Conservation (phyloP, 2,113 vertebrate species). For the Ammodytes dubius region DNA sequence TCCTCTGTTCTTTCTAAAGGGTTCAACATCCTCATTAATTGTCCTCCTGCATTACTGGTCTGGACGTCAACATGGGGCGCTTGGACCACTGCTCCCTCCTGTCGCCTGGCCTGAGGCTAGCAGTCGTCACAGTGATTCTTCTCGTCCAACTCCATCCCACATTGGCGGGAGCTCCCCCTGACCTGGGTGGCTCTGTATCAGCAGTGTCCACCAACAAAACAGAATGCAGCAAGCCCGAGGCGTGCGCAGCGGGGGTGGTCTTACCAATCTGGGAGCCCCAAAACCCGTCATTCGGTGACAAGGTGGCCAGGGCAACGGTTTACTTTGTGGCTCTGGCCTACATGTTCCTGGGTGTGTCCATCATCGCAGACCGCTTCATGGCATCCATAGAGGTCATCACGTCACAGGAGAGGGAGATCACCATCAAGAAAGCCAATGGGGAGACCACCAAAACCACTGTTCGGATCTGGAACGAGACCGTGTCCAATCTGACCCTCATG, state of each 20-base stretch:
- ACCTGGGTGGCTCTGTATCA: slow-evolving; percentile 76
- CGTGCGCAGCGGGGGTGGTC: slow-evolving; percentile 90
- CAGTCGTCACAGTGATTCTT: slow-evolving; percentile 82
- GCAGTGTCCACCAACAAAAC: slow-evolving; percentile 78
- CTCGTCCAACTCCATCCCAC: slow-evolving; percentile 81
- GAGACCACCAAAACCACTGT: slow-evolving; percentile 97
- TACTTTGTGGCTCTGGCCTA: slow-evolving; percentile 98
- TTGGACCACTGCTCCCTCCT: slow-evolving; percentile 70
- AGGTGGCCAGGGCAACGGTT: slow-evolving; percentile 96
- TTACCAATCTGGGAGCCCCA: slow-evolving; percentile 96
- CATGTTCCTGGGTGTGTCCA: slow-evolving; percentile 99
- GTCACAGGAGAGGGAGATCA: slow-evolving; percentile 98
- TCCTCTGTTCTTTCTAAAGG: slow-evolving; percentile 73
- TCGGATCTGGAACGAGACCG: slow-evolving; percentile 98
- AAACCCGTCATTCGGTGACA: slow-evolving; percentile 96
- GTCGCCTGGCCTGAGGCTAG: slow-evolving; percentile 81
- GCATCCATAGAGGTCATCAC: slow-evolving; percentile 99
- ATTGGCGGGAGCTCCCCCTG: slow-evolving; percentile 69
- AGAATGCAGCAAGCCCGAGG: slow-evolving; percentile 87
- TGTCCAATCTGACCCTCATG: slow-evolving; percentile 98
- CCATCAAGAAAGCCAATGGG: slow-evolving; percentile 97
- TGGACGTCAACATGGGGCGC: slow-evolving; percentile 83
- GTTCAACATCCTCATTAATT: slow-evolving; percentile 63
- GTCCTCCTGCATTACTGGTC: slow-evolving; percentile 15
- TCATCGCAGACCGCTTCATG: slow-evolving; percentile 99